A percentile compares a stretch with the other conserved stretches of the same genome.
Evolutionary conservation across 1,140 invertebrate species (phyloP).

Genomic region (Colletes latitarsis): DNA sequence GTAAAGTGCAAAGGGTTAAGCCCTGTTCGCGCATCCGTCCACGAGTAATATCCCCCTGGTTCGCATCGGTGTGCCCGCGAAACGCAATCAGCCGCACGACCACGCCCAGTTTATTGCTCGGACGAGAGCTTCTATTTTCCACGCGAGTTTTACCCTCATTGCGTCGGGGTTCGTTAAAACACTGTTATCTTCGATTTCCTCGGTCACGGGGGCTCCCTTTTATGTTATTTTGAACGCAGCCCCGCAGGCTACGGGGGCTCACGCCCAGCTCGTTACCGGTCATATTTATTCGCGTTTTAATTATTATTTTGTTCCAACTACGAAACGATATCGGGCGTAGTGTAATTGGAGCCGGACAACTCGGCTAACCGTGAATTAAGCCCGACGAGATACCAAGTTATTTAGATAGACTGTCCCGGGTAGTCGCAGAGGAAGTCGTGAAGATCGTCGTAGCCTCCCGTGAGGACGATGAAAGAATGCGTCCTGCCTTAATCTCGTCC

Average conservation of each 20-base stretch:
- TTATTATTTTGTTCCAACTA: background rate
- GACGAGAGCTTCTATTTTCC: constrained; percentile 37
- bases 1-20: constrained; percentile 7
- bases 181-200: constrained; percentile 25
- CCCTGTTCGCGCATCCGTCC: constrained; percentile 1
- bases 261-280: constrained; percentile 6
- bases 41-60: constrained; percentile 13
- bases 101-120: constrained; percentile 52
- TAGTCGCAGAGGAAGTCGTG: background rate
- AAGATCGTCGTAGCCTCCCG: background rate
- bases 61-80: constrained; percentile 6
- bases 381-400: constrained; percentile 12
- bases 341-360: constrained; percentile 22
- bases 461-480: background rate
- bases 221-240: background rate
- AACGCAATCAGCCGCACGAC: constrained; percentile 45
- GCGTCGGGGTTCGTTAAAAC: constrained; percentile 30
- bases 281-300: constrained; percentile 22
- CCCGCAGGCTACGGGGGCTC: no score
- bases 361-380: constrained; percentile 15
- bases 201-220: background rate
- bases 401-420: constrained; percentile 12
- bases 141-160: constrained; percentile 40
- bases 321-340: constrained; percentile 4
- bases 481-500: background rate